A percentile compares a stretch with the other conserved stretches of the same genome.
Evolutionary conservation across 2,113 vertebrate species (phyloP).

Genomic region (Lutjanus erythropterus): DNA sequence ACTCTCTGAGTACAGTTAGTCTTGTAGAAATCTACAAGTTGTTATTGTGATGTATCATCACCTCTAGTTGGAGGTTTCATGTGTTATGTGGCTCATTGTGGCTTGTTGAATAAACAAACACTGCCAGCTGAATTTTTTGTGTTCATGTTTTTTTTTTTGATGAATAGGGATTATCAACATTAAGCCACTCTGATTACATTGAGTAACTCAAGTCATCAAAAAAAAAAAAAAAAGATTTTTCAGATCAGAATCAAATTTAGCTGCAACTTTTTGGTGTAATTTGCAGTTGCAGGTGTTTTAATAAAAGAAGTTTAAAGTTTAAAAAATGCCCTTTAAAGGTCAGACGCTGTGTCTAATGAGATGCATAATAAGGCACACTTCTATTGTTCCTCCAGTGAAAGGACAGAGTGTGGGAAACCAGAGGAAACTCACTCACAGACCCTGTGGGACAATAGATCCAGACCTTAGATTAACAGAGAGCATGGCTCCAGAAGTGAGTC

Average conservation of each 20-base stretch:
- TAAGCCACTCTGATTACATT: too few relatives aligned
- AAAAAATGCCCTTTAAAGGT: neutral
- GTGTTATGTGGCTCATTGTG: neutral
- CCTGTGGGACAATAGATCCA: constrained; percentile 47
- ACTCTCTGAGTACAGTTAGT: constrained; percentile 33
- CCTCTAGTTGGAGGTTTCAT: neutral
- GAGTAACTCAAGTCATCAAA: neutral
- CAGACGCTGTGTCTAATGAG: constrained; percentile 2
- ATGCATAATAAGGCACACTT: constrained; percentile 53
- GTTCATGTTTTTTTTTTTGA: too few relatives aligned
- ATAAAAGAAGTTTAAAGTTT: neutral
- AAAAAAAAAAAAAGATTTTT: too few relatives aligned
- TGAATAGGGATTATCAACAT: too few relatives aligned
- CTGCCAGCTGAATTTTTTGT: neutral
- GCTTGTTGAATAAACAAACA: neutral
- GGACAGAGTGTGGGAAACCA: constrained; percentile 65
- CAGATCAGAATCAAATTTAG: too few relatives aligned
- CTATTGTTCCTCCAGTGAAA: constrained; percentile 49
- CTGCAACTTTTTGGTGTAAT: neutral
- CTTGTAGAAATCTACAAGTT: constrained; percentile 38
- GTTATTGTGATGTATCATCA: constrained; percentile 51
- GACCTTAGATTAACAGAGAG: constrained; percentile 2
- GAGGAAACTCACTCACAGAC: constrained; percentile 51
- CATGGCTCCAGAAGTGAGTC: neutral
- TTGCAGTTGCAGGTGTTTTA: neutral